A percentile compares a stretch with the other conserved stretches of the same genome.
Evolutionary conservation across 1,140 invertebrate species (phyloP).

Genomic region (Drosophila dunni): DNA sequence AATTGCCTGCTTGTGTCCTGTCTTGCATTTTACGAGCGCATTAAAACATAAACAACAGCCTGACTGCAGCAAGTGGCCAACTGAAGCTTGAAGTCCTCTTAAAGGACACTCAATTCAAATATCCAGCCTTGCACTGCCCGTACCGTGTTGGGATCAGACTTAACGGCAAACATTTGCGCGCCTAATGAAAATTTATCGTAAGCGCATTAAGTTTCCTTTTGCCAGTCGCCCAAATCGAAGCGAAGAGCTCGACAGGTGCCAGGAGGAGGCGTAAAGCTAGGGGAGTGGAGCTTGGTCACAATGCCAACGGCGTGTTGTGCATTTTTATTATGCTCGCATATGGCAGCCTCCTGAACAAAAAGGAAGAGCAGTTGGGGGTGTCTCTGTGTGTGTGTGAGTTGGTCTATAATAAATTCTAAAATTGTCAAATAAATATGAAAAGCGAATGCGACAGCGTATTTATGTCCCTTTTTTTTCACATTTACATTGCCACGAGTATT

Average conservation of each 20-base stretch:
- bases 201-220: slow-evolving; percentile 72
- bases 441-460: slow-evolving; percentile 25
- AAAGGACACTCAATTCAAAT: slow-evolving; percentile 62
- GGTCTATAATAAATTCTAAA: slow-evolving; percentile 67
- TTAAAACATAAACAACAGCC: slow-evolving; percentile 69
- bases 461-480: slow-evolving; percentile 31
- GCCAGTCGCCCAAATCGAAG: slow-evolving; percentile 35
- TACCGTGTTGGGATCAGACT: slow-evolving; percentile 45
- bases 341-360: slow-evolving; percentile 4
- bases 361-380: neutral
- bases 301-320: slow-evolving; percentile 61
- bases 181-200: slow-evolving; percentile 78
- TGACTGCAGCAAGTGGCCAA: slow-evolving; percentile 48
- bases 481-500: slow-evolving; percentile 30
- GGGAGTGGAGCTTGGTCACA: slow-evolving; percentile 14
- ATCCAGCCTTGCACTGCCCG: slow-evolving; percentile 4
- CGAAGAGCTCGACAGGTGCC: neutral
- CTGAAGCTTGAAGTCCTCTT: slow-evolving; percentile 22
- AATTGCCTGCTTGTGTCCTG: slow-evolving; percentile 24
- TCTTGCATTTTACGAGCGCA: slow-evolving; percentile 71
- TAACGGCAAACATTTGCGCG: slow-evolving; percentile 62
- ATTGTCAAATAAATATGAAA: slow-evolving; percentile 73
- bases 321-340: slow-evolving; percentile 72
- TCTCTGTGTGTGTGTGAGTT: neutral
- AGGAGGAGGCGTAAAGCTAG: neutral